Evolutionary conservation across 2,113 vertebrate genomes (phyloP), one percentile per base, ranked within the genome.

Genomic region (Eudyptes chrysolophus): DNA sequence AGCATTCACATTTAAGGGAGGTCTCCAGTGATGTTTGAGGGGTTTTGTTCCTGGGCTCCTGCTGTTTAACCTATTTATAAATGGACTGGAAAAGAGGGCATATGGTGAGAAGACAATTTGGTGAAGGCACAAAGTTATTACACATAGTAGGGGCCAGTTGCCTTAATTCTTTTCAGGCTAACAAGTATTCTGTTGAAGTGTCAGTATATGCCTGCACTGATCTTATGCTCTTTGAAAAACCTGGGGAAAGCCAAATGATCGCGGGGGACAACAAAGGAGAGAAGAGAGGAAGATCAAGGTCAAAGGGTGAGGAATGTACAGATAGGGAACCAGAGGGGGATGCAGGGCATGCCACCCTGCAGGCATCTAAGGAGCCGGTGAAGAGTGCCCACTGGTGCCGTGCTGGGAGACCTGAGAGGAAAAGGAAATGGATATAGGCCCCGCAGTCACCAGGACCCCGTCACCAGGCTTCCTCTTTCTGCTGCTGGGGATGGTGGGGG

Each of bases 401-500:
- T 40, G 21, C 61, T 76, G 30, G 29, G 40, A 69, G 66, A 83
- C 5, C n/a, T 61, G 27, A 54, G 42, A 68, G 26, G 46, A 92
- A 83, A 94, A 83, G 46, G 79, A 82, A 94, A 64, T 42, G 44
- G 52, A 92, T 68, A 17, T 1, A 60, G 30, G 51, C 36, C 36
- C 16, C 0, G 0, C 21, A n/a, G 49, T 70, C 62, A 80, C 54
- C 44, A 82, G 21, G 27, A 65, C 49, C 15, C 6, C 0, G 0
- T 64, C 57, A 87, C 25, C 19, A 74, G 25, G 49, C 62, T 97
- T 97, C 97, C 92, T 90, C 96, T 97, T 97, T 97, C 62, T 90
- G 54, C 54, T 92, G 27, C 36, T 86, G 84, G 49, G 30, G 82
- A 61, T 80, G 34, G 36, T 58, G 54, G 70, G 87, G 95, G 92